Evolutionary conservation across 2,888 invertebrate genomes (phyloP).

Genomic region (Cataglyphis cursor): DNA sequence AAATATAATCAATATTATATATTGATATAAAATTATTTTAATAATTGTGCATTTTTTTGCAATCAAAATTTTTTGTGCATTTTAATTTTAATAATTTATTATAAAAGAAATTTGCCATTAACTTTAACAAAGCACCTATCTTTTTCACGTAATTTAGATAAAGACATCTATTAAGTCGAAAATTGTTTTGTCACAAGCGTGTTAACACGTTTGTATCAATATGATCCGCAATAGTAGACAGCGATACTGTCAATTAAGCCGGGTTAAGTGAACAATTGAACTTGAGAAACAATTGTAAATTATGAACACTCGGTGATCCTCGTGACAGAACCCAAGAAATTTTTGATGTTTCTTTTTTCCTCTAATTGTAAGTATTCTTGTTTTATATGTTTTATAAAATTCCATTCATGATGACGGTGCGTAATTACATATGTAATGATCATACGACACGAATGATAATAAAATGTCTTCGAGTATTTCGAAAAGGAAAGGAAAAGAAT

Average conservation of each 20-base stretch:
- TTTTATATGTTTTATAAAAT: not conserved
- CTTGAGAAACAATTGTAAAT: conserved; percentile 77
- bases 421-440: conserved; percentile 1
- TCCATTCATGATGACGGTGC: not conserved
- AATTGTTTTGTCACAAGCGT: conserved; percentile 22
- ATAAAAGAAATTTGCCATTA: not conserved
- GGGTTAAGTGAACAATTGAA: conserved; percentile 82
- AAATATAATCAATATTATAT: not conserved
- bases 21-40: not conserved
- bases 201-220: conserved; percentile 17
- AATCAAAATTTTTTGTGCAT: not conserved
- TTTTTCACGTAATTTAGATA: not conserved
- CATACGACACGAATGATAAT: not conserved
- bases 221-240: conserved; percentile 15
- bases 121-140: not conserved
- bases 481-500: not conserved
- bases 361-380: not conserved
- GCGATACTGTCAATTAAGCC: conserved; percentile 56
- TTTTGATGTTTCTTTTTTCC: conserved; percentile 1
- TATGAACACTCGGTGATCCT: conserved; percentile 60
- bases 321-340: conserved; percentile 42
- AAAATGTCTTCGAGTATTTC: not conserved
- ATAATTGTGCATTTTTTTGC: not conserved
- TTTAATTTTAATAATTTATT: not conserved
- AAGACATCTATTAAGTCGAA: not conserved